Base-by-base conservation (phyloP, 2,113 vertebrate species). In the human (Homo sapiens) region DNA sequence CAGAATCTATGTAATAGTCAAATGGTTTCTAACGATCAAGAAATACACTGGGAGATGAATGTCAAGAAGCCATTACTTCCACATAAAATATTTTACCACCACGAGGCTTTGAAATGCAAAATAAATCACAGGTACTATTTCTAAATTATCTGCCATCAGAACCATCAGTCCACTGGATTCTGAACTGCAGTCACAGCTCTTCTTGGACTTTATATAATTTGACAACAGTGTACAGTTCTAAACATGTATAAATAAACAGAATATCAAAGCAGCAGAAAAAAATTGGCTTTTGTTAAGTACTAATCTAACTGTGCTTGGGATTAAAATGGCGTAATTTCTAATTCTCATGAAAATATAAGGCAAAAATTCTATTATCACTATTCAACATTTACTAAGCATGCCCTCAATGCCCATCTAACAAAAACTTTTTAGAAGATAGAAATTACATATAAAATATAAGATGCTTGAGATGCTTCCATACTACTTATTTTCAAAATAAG, bases 321-420 rank as follows among this genome's bases (percentile, higher is more conserved):
- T 45, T 38, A 94, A 89, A 96, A 93, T 79, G 8, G 78, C 16
- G 57, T 6, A 80, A 85, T 82, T 66, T 83, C 82, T 85, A 79
- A 38, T 86, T 79, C 35, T 66, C 30, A 20, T 1, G 48, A 87
- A 76, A 83, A 43, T 17, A 57, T 0, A n/a, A 97, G 52, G 18
- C 20, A 57, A 79, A 16, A 90, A n/a, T 70, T 13, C 32, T 87
- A n/a, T 3, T 50, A 43, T 13, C 48, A 84, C 32, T 88, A 64
- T 17, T 43, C 22, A 68, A 43, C 30, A 92, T 13, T 86, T 79
- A 76, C 16, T 87, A 89, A 83, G 1, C 32, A 81, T 13, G 1
- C 16, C 9, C 38, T 92, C 59, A 32, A 4, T 5, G 97, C 83
- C 66, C 79, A 38, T 27, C 81, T 30, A 4, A 13, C 3, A 52